phyloP scores from a whole-genome alignment of 2,888 invertebrate genomes.

The Abrostola triplasia region DNA sequence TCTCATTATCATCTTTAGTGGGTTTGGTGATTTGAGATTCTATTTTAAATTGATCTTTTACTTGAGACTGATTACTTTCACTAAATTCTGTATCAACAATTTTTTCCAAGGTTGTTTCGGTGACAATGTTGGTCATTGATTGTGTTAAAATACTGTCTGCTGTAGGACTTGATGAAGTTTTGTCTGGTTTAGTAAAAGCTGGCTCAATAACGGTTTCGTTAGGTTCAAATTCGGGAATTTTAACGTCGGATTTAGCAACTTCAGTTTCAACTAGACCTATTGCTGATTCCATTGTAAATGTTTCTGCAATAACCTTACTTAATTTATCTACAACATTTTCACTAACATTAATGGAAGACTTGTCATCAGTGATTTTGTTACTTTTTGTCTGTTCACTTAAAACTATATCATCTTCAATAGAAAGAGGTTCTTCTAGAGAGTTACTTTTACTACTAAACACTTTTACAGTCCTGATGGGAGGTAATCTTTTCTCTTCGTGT shows the following conservation, averaged over 20 bases:
- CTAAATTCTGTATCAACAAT: slow-evolving; percentile 2
- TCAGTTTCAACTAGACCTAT: slow-evolving; percentile 5
- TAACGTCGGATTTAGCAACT: background rate
- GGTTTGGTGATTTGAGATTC: background rate
- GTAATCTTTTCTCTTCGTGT: slow-evolving; percentile 91
- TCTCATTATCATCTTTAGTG: background rate
- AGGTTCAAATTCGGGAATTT: slow-evolving; percentile 1
- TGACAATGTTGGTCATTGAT: slow-evolving; percentile 14
- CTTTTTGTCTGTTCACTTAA: slow-evolving; percentile 52
- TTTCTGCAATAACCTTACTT: slow-evolving; percentile 31
- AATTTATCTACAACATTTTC: slow-evolving; percentile 48
- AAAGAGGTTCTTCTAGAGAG: slow-evolving; percentile 75
- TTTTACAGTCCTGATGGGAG: slow-evolving; percentile 88
- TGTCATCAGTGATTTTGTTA: slow-evolving; percentile 68
- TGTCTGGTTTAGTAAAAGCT: slow-evolving; percentile 1
- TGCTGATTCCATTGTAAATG: slow-evolving; percentile 14
- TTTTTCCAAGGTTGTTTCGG: slow-evolving; percentile 14
- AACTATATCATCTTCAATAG: slow-evolving; percentile 52
- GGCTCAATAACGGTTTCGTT: background rate
- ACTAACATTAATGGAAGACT: slow-evolving; percentile 64
- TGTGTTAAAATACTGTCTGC: slow-evolving; percentile 17
- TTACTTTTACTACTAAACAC: slow-evolving; percentile 90
- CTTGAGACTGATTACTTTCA: slow-evolving; percentile 3
- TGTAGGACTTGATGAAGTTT: background rate
- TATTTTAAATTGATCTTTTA: background rate